Evolutionary conservation across 2,797 vertebrate genomes (phyloP).

Genomic region (Sebastolobus altivelis): DNA sequence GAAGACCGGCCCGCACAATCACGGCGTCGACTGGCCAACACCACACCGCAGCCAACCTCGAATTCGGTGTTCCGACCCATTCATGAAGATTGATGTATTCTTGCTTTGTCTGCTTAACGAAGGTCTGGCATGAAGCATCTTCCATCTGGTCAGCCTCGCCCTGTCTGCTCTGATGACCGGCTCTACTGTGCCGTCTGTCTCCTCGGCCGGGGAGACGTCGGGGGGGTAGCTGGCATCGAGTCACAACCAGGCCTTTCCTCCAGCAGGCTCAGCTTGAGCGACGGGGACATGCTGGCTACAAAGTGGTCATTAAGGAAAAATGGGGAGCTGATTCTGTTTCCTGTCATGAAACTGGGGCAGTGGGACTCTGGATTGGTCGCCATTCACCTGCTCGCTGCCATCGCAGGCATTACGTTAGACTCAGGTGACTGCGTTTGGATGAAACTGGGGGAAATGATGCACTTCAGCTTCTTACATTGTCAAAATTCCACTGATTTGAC

Average conservation of each 20-base stretch:
- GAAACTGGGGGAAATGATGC: neutral
- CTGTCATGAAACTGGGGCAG: conserved; percentile 28
- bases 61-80: conserved; percentile 16
- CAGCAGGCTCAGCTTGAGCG: conserved; percentile 48
- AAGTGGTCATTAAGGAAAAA: conserved; percentile 48
- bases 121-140: conserved; percentile 28
- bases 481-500: neutral
- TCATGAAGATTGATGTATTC: conserved; percentile 35
- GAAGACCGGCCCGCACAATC: neutral
- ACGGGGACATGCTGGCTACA: conserved; percentile 52
- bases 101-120: conserved; percentile 36
- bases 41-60: conserved; percentile 6
- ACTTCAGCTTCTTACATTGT: neutral
- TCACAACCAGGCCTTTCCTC: conserved; percentile 8
- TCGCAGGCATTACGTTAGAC: neutral
- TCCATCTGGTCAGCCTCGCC: conserved; percentile 61
- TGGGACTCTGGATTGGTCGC: conserved; percentile 4
- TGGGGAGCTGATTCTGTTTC: conserved; percentile 22
- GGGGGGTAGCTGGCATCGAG: conserved; percentile 32
- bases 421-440: neutral
- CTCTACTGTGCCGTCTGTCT: conserved; percentile 46
- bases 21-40: neutral
- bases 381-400: neutral
- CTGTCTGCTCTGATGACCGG: conserved; percentile 57
- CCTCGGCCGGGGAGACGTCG: conserved; percentile 20